Conservation (phyloP, 2,113 vertebrate genomes). For the Thymallus thymallus region DNA sequence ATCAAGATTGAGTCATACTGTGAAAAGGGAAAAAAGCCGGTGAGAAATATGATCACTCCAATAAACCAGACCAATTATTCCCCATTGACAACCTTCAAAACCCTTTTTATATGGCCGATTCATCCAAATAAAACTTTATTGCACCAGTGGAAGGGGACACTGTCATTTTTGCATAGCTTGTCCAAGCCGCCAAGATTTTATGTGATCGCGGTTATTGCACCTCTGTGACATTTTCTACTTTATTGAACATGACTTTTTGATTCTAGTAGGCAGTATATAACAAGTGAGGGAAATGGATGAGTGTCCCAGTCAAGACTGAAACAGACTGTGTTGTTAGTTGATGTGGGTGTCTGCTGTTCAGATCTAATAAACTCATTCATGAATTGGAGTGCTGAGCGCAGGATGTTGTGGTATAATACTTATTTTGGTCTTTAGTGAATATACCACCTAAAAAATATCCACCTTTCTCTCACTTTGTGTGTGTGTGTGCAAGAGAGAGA, state of each 20-base stretch:
- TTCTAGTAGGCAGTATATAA: conserved; percentile 98
- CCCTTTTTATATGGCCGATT: conserved; percentile 93
- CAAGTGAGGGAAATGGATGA: conserved; percentile 85
- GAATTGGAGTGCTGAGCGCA: not conserved
- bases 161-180: conserved; percentile 91
- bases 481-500: not conserved
- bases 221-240: conserved; percentile 99
- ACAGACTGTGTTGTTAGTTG: conserved; percentile 51
- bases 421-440: not conserved
- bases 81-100: conserved; percentile 97
- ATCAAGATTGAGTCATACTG: not conserved
- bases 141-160: conserved; percentile 88
- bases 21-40: conserved; percentile 11
- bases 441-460: conserved; percentile 18
- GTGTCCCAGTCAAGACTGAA: conserved; percentile 75
- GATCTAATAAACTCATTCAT: not conserved
- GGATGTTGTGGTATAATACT: not conserved
- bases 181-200: conserved; percentile 86
- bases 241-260: conserved; percentile 99
- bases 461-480: not conserved
- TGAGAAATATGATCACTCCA: conserved; percentile 96
- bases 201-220: conserved; percentile 96
- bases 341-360: not conserved
- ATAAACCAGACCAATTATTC: conserved; percentile 98
- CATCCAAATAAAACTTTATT: conserved; percentile 99